These are phyloP conservation scores for Labeo calbasu DNA, from an alignment of 2,797 vertebrate genomes.

Conservation along the genomic window DNA sequence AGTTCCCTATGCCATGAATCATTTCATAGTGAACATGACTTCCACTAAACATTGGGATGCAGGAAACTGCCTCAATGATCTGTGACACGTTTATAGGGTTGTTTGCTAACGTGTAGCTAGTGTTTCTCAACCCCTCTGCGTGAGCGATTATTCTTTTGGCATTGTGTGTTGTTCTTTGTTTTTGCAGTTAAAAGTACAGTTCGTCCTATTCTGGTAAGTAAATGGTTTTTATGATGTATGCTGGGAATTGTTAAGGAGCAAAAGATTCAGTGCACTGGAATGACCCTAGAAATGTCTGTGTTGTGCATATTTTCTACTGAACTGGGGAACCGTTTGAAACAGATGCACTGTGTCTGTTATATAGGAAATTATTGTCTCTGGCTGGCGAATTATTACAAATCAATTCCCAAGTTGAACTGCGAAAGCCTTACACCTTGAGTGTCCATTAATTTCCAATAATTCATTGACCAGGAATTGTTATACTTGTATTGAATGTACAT, in stretches of 20 bases:
- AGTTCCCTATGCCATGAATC: neutral
- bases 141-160: neutral
- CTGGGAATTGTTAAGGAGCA: neutral
- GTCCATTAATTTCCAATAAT: neutral
- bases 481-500: neutral
- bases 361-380: neutral
- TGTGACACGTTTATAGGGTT: neutral
- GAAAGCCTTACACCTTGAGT: neutral
- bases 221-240: neutral
- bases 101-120: neutral
- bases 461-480: neutral
- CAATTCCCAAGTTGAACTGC: neutral
- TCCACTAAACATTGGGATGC: neutral
- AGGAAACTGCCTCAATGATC: neutral
- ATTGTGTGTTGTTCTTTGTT: neutral
- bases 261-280: neutral
- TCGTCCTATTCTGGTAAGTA: neutral
- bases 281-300: neutral
- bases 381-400: constrained; percentile 7
- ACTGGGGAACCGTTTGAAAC: neutral
- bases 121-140: neutral
- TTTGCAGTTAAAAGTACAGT: neutral
- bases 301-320: neutral
- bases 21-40: neutral
- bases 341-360: neutral